Evolutionary conservation across 2,113 vertebrate genomes (phyloP).

Genomic region (Sitta europaea): DNA sequence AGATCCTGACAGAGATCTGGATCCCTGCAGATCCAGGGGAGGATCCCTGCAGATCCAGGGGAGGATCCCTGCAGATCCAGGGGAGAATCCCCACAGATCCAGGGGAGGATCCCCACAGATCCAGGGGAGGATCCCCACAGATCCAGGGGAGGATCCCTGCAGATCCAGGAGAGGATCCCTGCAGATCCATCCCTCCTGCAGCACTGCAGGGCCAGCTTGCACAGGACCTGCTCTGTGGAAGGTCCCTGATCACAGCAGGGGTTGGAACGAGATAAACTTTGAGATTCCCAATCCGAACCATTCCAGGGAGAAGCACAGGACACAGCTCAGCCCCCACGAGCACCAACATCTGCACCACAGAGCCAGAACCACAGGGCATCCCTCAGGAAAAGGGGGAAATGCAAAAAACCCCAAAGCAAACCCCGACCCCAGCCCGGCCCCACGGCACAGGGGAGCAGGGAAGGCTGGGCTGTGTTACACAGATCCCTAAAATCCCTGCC

Average conservation of each 20-base stretch:
- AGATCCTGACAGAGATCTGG: accelerated
- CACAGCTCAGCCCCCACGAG: accelerated
- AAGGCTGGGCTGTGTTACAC: accelerated
- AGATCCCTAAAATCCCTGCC: background rate
- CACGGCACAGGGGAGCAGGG: background rate
- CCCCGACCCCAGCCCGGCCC: accelerated
- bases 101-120: background rate
- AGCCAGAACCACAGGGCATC: background rate
- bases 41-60: background rate
- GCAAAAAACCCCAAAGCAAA: background rate
- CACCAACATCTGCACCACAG: accelerated
- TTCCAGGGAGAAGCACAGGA: background rate
- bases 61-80: background rate
- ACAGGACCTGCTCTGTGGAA: background rate
- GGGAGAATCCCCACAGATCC: background rate
- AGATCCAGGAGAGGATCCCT: background rate
- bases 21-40: background rate
- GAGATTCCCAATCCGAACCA: background rate
- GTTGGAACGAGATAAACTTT: background rate
- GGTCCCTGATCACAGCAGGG: background rate
- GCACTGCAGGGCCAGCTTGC: background rate
- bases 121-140: background rate
- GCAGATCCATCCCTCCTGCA: background rate
- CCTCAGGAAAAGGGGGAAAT: background rate
- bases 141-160: background rate